These are phyloP conservation scores for Carassius auratus DNA, from an alignment of 2,113 vertebrate genomes.

Conservation along the genomic window DNA sequence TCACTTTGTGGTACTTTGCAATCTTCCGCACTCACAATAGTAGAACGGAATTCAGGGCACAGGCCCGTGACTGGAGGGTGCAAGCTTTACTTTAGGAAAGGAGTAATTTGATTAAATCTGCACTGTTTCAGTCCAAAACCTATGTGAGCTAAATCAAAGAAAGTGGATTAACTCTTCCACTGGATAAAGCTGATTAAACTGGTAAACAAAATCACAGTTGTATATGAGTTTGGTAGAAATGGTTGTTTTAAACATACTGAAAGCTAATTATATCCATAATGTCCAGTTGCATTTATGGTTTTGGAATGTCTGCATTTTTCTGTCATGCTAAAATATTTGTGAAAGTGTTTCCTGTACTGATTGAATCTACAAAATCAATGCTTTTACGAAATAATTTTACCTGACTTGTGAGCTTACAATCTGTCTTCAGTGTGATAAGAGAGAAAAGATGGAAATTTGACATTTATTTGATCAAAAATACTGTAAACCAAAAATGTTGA, in stretches of 20 bases:
- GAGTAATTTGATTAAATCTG: slow-evolving; percentile 74
- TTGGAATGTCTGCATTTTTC: background rate
- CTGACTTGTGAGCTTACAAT: background rate
- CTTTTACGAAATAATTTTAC: background rate
- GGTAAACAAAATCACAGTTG: slow-evolving; percentile 70
- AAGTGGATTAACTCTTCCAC: slow-evolving; percentile 75
- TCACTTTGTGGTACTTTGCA: slow-evolving; percentile 37
- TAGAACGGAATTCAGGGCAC: slow-evolving; percentile 62
- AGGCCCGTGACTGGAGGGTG: slow-evolving; percentile 59
- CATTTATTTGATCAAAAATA: background rate
- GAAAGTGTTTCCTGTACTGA: background rate
- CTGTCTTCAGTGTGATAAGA: no score
- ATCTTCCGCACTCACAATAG: slow-evolving; percentile 45
- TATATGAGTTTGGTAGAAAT: slow-evolving; percentile 60
- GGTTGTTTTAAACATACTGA: slow-evolving; percentile 5
- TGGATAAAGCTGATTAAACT: slow-evolving; percentile 74
- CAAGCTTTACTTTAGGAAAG: slow-evolving; percentile 59
- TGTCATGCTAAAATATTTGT: background rate
- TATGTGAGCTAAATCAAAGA: slow-evolving; percentile 68
- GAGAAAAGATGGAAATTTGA: no score
- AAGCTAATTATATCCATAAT: background rate
- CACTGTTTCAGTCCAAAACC: slow-evolving; percentile 70
- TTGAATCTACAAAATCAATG: background rate
- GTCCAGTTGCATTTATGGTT: background rate
- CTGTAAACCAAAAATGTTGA: background rate